Evolutionary conservation across 30 jellyfish, hydroid and myxozoan genomes (phyloP), one percentile per base, ranked within the genome.

Genomic region (Rhopilema esculentum): DNA sequence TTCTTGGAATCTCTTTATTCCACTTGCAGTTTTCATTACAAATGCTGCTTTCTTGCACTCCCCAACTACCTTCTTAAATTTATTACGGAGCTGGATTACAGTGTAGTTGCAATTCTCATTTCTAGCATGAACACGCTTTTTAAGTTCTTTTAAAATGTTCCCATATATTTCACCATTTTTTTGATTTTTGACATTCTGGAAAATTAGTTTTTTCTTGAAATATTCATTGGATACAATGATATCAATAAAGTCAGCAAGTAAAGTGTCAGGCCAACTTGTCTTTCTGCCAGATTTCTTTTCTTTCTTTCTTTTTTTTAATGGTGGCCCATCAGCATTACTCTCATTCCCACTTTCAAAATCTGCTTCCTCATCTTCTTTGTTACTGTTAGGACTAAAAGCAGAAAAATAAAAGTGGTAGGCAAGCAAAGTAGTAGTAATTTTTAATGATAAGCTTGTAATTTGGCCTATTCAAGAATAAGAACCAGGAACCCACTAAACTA

Each of bases 11-110:
- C 91, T 66, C 63, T 77, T 78, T 48, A 76, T 68, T 49, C 86
- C 91, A 78, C 83, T 72, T 20, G 91, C 96, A 21, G 96, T 77
- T 71, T 77, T 87, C 81, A 76, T 87, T 23, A 66, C 69, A 49
- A 87, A 80, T 31, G 96, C 90, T 25, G 91, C 91, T 69, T 77
- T 77, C 62, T 87, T 87, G 82, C 90, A 87, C 79, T 87, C 91
- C 17, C 67, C 80, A 66, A 78, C 72, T 27, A 52, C 86, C 63
- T 84, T 84, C 65, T 84, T 84, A 69, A 84, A 71, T 84, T 53
- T 71, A 64, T 84, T 84, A 23, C 93, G 78, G 32, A 75, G 74
- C 75, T 74, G 95, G 85, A 29, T 72, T 18, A 53, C 92, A 8
- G 85, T 83, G 92, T 69, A 83, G 92, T 72, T 83, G 79, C 85